A percentile compares a stretch with the other conserved stretches of the same genome.
phyloP scores from a whole-genome alignment of 2,888 invertebrate genomes.

The Drosophila algonquin region DNA sequence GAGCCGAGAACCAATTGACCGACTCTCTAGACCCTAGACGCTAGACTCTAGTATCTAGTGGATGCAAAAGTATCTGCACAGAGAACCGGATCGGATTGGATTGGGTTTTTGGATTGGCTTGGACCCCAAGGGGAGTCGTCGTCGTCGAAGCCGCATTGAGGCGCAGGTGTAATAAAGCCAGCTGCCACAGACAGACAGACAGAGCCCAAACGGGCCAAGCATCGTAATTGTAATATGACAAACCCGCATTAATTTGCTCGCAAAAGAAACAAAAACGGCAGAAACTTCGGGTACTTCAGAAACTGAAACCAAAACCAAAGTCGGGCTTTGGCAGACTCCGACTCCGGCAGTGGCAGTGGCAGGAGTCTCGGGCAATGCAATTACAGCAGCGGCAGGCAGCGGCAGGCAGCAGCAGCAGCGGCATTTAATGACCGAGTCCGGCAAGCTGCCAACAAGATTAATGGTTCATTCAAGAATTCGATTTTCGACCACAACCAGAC shows the following conservation, averaged over 20 bases:
- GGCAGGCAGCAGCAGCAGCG: constrained; percentile 49
- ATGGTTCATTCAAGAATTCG: constrained; percentile 80
- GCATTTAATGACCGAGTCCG: constrained; percentile 71
- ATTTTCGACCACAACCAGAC: constrained; percentile 65
- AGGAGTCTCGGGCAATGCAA: constrained; percentile 55
- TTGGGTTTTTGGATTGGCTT: constrained; percentile 26
- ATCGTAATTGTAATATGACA: constrained; percentile 77
- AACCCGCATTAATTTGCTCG: constrained; percentile 65
- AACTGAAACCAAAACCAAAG: constrained; percentile 13
- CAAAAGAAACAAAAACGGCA: constrained; percentile 26
- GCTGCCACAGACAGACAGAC: constrained; percentile 37
- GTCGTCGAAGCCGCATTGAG: constrained; percentile 20
- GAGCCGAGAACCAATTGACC: constrained; percentile 59
- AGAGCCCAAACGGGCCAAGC: constrained; percentile 38
- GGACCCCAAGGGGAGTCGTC: constrained; percentile 42
- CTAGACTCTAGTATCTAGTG: constrained; percentile 15
- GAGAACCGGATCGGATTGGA: constrained; percentile 22
- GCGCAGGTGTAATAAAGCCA: constrained; percentile 76
- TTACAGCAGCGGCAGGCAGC: constrained; percentile 65
- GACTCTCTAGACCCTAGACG: constrained; percentile 4
- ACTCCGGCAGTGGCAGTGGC: background rate
- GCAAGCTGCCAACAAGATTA: constrained; percentile 75
- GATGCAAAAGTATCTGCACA: constrained; percentile 8
- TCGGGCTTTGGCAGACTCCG: constrained; percentile 35
- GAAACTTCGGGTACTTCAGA: constrained; percentile 19